These are phyloP conservation scores for Heliconius ismenius DNA, from an alignment of 2,888 invertebrate species.

Conservation along the genomic window DNA sequence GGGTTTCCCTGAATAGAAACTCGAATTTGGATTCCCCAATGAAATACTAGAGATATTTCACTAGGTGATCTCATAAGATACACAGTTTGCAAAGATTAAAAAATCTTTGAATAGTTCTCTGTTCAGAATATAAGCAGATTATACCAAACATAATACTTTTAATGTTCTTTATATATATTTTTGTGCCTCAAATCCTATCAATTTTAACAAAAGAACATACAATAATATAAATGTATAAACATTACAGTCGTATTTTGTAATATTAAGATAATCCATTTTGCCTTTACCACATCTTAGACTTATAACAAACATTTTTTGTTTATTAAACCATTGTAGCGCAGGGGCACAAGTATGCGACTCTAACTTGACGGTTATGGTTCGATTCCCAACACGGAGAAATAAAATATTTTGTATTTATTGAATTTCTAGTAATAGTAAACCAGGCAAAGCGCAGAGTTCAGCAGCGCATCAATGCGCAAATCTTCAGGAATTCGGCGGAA, in stretches of 20 bases:
- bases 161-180: too few relatives aligned
- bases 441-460: background rate
- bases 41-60: background rate
- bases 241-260: too few relatives aligned
- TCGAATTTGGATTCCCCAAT: background rate
- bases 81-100: background rate
- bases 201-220: too few relatives aligned
- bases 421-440: background rate
- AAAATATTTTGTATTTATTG: background rate
- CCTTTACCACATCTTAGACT: too few relatives aligned
- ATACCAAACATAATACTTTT: too few relatives aligned
- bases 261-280: too few relatives aligned
- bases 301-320: too few relatives aligned
- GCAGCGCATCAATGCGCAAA: background rate
- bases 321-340: background rate
- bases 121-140: too few relatives aligned
- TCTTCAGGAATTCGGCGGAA: background rate
- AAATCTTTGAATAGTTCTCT: background rate
- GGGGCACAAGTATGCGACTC: background rate
- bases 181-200: too few relatives aligned
- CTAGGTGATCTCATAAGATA: background rate
- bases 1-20: background rate
- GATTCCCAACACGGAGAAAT: background rate
- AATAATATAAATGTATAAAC: too few relatives aligned
- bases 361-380: background rate